A percentile compares a stretch with the other conserved stretches of the same genome.
Conservation (phyloP, 2,888 invertebrate species). For the Pseudococcus longispinus region DNA sequence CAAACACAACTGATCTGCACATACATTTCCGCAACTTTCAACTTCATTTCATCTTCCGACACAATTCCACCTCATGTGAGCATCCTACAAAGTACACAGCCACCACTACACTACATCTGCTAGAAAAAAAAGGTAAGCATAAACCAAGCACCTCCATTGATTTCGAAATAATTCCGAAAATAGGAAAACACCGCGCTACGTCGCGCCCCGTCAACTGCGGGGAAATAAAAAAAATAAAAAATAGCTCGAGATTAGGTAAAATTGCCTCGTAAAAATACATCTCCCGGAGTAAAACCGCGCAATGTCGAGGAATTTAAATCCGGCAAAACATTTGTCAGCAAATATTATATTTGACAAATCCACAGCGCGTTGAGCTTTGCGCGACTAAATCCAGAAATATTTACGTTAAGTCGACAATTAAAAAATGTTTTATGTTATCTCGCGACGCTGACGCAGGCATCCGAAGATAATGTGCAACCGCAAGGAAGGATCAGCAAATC, state of each 20-base stretch:
- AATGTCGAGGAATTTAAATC: constrained; percentile 2
- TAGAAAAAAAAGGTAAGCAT: no score
- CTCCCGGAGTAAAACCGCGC: not conserved
- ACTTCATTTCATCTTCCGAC: no score
- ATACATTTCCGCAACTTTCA: no score
- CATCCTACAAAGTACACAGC: no score
- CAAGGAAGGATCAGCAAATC: not conserved
- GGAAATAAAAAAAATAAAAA: constrained; percentile 6
- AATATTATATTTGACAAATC: constrained; percentile 40
- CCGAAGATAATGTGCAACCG: not conserved
- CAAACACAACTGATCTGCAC: no score
- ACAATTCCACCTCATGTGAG: no score
- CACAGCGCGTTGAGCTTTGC: not conserved
- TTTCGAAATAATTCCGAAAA: not conserved
- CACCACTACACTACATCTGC: no score
- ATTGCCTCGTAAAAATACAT: not conserved
- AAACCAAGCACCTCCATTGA: no score
- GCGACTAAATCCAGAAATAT: constrained; percentile 32
- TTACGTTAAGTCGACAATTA: constrained; percentile 19
- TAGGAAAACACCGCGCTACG: not conserved
- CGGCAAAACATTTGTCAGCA: constrained; percentile 24
- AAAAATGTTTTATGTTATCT: constrained; percentile 20
- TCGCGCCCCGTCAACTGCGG: not conserved
- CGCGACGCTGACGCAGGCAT: not conserved
- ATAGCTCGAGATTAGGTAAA: constrained; percentile 31